Base-by-base conservation (phyloP, 1,140 invertebrate genomes). In the Myzus persicae region DNA sequence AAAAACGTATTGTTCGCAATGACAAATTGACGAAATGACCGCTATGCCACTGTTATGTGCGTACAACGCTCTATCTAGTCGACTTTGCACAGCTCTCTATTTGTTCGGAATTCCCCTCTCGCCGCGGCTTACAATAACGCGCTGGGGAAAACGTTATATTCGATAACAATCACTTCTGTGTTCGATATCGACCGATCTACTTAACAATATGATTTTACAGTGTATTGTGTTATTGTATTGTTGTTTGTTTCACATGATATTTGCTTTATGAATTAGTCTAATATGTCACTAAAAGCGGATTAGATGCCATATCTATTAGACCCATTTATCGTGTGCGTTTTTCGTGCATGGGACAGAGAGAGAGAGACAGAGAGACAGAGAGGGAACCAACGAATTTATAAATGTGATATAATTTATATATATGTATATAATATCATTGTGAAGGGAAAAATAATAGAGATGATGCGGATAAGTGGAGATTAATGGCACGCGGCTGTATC, bases 401-500 rank as follows among this genome's bases (percentile, higher is more conserved):
- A 42, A 44, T 44, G 40, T 42, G 40, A 9, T 82, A 82, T 38
- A 82, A 40, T 82, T 44, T 0, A 36, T 38, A 81, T 81, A 76
- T 54, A 54, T 36, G 67, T 76, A 76, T 76, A 84, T 84, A 84
- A 11, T 84, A 42, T 84, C 9, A 40, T 48, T 48, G 44, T n/a
- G 85, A 48, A 48, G 44, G 44, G 85, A n/a, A n/a, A n/a, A 88
- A 36, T 48, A 46, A 46, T 91, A 91, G 90, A 76, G 90, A 91
- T 67, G 40, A 44, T 44, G 42, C 59, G 31, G 31, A 76, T 42
- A 76, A 76, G 59, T 76, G 40, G 38, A 76, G 90, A 91, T 91
- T 91, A 91, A 91, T 91, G 90, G 42, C 90, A 81, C 59, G 90
- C 42, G 90, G 18, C 59, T 8, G 44, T 48, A 91, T 54, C 40